Base-by-base conservation (phyloP, 2,888 invertebrate species). In the Furcula furcula region DNA sequence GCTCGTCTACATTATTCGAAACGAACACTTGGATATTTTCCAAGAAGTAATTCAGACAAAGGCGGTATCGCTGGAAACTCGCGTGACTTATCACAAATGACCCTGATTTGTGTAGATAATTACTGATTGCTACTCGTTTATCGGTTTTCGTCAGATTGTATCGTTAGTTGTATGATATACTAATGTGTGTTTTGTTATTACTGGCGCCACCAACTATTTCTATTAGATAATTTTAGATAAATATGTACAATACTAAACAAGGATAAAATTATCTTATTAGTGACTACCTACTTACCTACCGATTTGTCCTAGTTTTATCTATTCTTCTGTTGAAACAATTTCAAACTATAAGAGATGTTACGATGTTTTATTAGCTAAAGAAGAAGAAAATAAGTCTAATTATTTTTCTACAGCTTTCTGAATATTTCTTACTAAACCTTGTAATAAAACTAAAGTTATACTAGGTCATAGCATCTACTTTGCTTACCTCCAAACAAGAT, bases 41-140 rank as follows among this genome's bases (percentile, higher is more conserved):
- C 31, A 21, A 25, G 29, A 15, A 31, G 18, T 31, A 35, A 19
- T 26, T 32, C 37, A 58, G 36, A 57, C 64, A 56, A 56, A 61
- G 28, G 36, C 25, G 32, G 3, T 38, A 28, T 34, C 29, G 36
- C 42, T 36, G 31, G 37, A 31, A 46, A 51, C 36, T 62, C 48
- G 48, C 58, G 52, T 55, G 51, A 62, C 57, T 74, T 82, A 82
- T 83, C 80, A n/a, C n/a, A 33, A 64, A 65, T 65, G 76, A 53
- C 80, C 76, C 78, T 78, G 78, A 84, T 83, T 78, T 77, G 63
- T 56, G 58, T 50, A 65, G 77, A 79, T 81, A 80, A 79, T 75
- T 73, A 70, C 47, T 64, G 75, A 81, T 83, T 77, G 71, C 56
- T 55, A 48, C 54, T 69, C 55, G 52, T 68, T 74, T 67, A 77